Evolutionary conservation across 1,140 invertebrate species (phyloP).

Genomic region (Bradynema listronoti): DNA sequence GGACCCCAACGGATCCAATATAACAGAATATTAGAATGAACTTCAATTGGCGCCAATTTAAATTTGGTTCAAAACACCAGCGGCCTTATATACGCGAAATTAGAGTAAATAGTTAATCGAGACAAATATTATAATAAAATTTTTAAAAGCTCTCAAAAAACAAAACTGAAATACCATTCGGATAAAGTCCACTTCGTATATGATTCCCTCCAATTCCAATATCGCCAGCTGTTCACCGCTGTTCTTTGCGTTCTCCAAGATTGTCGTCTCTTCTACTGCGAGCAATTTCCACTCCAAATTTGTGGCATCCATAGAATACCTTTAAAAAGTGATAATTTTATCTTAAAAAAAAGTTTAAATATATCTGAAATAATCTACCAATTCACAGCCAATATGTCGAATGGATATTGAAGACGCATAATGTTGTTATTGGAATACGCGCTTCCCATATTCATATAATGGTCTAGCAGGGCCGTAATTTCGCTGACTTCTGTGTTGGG

Average conservation of each 20-base stretch:
- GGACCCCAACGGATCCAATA: too few relatives aligned
- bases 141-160: too few relatives aligned
- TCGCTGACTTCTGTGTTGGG: constrained; percentile 45
- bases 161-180: too few relatives aligned
- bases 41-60: too few relatives aligned
- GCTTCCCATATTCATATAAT: constrained; percentile 12
- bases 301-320: neutral
- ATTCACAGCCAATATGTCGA: constrained; percentile 8
- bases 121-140: too few relatives aligned
- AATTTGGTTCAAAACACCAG: too few relatives aligned
- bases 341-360: neutral
- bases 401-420: constrained; percentile 1
- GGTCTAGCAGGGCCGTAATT: constrained; percentile 9
- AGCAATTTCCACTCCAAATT: constrained; percentile 17
- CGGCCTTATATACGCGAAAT: too few relatives aligned
- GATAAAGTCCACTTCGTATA: constrained; percentile 31
- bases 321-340: neutral
- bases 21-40: too few relatives aligned
- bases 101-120: too few relatives aligned
- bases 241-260: constrained; percentile 13
- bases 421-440: constrained; percentile 2
- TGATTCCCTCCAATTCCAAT: constrained; percentile 24
- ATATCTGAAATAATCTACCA: constrained; percentile 1
- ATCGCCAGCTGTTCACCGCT: neutral
- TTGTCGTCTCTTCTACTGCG: constrained; percentile 9